A percentile compares a stretch with the other conserved stretches of the same genome.
Conservation (phyloP, 2,113 vertebrate species). For the Tyto alba region DNA sequence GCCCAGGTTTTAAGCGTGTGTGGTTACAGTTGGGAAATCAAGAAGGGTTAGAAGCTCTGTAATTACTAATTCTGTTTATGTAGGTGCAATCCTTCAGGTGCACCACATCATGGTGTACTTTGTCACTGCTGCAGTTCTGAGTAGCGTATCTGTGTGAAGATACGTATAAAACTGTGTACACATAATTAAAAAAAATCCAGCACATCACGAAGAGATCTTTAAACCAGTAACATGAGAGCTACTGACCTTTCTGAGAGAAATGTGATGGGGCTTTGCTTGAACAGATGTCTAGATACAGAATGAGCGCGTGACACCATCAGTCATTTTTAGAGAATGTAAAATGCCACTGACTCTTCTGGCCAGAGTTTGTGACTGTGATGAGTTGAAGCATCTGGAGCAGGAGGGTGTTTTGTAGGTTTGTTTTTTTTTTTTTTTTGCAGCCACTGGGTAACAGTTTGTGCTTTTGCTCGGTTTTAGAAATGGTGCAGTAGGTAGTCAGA, state of each 20-base stretch:
- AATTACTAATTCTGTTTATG: conserved; percentile 57
- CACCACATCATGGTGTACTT: conserved; percentile 36
- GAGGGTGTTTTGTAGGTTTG: not conserved
- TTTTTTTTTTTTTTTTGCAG: conserved; percentile 30
- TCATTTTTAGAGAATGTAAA: conserved; percentile 59
- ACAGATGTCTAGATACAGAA: conserved; percentile 61
- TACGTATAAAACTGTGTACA: not conserved
- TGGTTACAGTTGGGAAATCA: not conserved
- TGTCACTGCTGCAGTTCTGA: conserved; percentile 18
- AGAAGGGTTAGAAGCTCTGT: not conserved
- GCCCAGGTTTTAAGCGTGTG: not conserved
- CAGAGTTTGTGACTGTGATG: conserved; percentile 54
- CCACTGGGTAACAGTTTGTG: conserved; percentile 41
- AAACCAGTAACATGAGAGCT: conserved; percentile 64
- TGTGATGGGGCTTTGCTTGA: conserved; percentile 59
- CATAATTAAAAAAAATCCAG: conserved; percentile 34
- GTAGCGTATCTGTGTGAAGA: not conserved
- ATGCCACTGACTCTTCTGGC: not conserved
- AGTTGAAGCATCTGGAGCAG: conserved; percentile 2
- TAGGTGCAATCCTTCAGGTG: conserved; percentile 25
- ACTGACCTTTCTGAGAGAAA: conserved; percentile 78
- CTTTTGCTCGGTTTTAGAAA: not conserved
- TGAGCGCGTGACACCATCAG: conserved; percentile 62
- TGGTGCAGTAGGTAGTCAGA: not conserved
- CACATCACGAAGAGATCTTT: conserved; percentile 47